These are phyloP conservation scores for Chaetops frenatus DNA, from an alignment of 2,113 vertebrate species.

Conservation along the genomic window DNA sequence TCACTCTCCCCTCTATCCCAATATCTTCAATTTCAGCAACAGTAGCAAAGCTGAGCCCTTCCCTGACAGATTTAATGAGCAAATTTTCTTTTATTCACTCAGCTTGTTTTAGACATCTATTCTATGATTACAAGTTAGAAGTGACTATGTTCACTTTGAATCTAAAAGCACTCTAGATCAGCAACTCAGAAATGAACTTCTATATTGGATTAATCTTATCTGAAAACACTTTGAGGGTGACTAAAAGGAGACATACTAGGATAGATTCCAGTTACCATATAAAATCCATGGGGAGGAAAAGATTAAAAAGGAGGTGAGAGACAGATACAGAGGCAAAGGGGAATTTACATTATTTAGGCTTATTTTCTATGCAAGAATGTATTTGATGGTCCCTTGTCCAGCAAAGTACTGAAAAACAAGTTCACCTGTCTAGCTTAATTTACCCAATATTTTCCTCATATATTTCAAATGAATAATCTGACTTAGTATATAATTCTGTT, in stretches of 20 bases:
- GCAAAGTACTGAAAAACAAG: neutral
- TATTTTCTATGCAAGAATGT: neutral
- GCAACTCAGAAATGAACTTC: neutral
- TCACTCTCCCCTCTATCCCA: neutral
- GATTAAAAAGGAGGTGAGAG: neutral
- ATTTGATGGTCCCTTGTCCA: neutral
- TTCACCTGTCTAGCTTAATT: neutral
- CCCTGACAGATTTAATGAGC: neutral
- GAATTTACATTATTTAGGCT: neutral
- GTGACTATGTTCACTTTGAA: neutral
- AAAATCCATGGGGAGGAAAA: neutral
- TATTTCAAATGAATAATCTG: neutral
- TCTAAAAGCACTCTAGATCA: neutral
- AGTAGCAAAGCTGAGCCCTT: neutral
- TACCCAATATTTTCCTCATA: neutral
- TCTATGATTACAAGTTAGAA: neutral
- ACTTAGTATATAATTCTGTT: neutral
- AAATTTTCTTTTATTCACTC: neutral
- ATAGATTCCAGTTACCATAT: neutral
- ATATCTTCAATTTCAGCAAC: neutral
- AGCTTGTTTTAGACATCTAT: neutral
- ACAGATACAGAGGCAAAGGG: neutral
- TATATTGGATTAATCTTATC: neutral
- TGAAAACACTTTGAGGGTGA: neutral
- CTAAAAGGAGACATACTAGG: neutral